Evolutionary conservation across 2,888 invertebrate species (phyloP).

Genomic region (Tipula confusa): DNA sequence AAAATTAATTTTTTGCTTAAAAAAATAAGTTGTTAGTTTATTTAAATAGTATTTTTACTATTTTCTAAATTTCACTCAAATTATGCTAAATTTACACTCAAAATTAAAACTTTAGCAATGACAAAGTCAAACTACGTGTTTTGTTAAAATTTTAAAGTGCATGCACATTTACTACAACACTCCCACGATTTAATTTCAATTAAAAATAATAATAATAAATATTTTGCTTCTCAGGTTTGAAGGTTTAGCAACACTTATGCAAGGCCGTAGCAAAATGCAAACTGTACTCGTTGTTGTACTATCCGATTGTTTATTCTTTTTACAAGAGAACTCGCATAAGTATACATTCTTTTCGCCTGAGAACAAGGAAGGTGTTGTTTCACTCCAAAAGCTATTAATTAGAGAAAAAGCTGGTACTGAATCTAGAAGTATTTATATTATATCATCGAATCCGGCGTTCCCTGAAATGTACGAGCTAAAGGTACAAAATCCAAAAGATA

Average conservation of each 20-base stretch:
- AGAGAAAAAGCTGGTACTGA: slow-evolving; percentile 92
- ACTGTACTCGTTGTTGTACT: slow-evolving; percentile 83
- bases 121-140: neutral
- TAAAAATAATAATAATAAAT: neutral
- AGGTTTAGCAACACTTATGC: slow-evolving; percentile 84
- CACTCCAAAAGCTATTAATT: slow-evolving; percentile 84
- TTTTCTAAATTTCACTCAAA: neutral
- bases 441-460: slow-evolving; percentile 83
- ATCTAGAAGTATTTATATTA: slow-evolving; percentile 83
- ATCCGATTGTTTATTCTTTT: slow-evolving; percentile 86
- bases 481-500: slow-evolving; percentile 82
- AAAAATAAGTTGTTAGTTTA: too few relatives aligned
- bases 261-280: slow-evolving; percentile 85
- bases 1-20: too few relatives aligned
- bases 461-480: slow-evolving; percentile 97
- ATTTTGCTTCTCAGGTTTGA: slow-evolving; percentile 60
- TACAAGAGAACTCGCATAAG: slow-evolving; percentile 88
- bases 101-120: neutral
- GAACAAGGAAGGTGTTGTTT: slow-evolving; percentile 92
- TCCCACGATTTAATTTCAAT: neutral
- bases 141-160: neutral
- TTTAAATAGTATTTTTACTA: too few relatives aligned
- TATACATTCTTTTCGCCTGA: slow-evolving; percentile 91
- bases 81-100: neutral
- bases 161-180: neutral